Evolutionary conservation across 2,888 invertebrate genomes (phyloP).

Genomic region (Drosophila pseudotakahashii): DNA sequence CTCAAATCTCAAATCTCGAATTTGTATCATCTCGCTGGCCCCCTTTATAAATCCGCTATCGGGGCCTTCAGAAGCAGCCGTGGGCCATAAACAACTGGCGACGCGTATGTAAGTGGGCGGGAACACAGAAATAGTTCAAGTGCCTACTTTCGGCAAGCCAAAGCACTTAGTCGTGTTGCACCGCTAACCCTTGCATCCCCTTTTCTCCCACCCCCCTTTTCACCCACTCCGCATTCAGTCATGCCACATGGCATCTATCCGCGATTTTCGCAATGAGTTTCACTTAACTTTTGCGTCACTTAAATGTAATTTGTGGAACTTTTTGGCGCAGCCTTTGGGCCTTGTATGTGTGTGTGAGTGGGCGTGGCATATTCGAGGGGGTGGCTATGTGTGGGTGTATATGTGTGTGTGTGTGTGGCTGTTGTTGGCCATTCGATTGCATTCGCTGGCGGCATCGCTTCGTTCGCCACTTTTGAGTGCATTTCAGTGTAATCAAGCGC

Average conservation of each 20-base stretch:
- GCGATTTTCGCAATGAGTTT: slow-evolving; percentile 66
- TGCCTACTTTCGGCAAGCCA: slow-evolving; percentile 46
- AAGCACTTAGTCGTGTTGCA: slow-evolving; percentile 45
- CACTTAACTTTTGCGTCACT: slow-evolving; percentile 68
- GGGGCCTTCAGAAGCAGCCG: slow-evolving; percentile 18
- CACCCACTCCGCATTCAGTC: slow-evolving; percentile 11
- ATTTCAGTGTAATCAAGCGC: slow-evolving; percentile 77
- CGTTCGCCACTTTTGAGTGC: slow-evolving; percentile 67
- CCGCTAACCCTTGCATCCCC: slow-evolving; percentile 2
- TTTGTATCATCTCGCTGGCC: neutral
- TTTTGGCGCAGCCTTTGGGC: slow-evolving; percentile 51
- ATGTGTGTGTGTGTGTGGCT: slow-evolving; percentile 7
- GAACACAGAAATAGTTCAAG: slow-evolving; percentile 51
- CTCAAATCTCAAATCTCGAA: neutral
- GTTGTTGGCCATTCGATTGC: slow-evolving; percentile 55
- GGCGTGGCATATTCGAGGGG: slow-evolving; percentile 1
- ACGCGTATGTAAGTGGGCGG: slow-evolving; percentile 33
- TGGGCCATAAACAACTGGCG: slow-evolving; percentile 28
- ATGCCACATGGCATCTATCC: slow-evolving; percentile 38
- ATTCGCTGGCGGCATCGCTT: slow-evolving; percentile 20
- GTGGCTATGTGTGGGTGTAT: neutral
- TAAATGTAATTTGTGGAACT: slow-evolving; percentile 70
- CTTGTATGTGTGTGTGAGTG: slow-evolving; percentile 15
- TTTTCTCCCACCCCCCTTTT: neutral
- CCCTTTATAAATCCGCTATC: slow-evolving; percentile 3